Conservation (phyloP, 2,888 invertebrate species). For the Drosophila siamana region DNA sequence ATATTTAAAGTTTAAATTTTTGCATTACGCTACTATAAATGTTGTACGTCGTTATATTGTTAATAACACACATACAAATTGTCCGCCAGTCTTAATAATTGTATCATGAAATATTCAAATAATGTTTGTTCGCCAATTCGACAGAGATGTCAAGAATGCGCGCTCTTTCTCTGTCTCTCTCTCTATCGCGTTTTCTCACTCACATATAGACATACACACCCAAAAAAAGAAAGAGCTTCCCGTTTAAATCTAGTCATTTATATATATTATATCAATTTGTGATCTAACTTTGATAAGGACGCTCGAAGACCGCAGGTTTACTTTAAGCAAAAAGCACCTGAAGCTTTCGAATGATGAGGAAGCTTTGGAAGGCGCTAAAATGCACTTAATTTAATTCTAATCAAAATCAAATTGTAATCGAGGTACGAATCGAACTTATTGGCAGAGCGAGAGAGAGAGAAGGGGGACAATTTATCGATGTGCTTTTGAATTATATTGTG, state of each 20-base stretch:
- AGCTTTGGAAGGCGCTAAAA: background rate
- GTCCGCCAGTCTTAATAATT: constrained; percentile 17
- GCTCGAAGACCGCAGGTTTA: background rate
- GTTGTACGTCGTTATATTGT: constrained; percentile 60
- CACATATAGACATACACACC: background rate
- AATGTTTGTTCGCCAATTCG: constrained; percentile 9
- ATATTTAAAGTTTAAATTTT: constrained; percentile 50
- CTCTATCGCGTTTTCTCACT: background rate
- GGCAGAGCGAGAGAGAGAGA: background rate
- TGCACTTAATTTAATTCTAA: background rate
- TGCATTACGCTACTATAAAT: constrained; percentile 57
- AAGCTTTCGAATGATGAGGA: background rate
- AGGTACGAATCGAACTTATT: background rate
- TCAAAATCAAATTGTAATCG: background rate
- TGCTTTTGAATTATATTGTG: constrained; percentile 45
- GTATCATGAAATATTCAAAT: background rate
- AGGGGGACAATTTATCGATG: constrained; percentile 34
- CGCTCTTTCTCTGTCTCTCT: background rate
- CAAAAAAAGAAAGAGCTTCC: background rate
- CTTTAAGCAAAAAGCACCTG: background rate
- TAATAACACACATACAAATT: constrained; percentile 24
- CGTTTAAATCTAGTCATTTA: constrained; percentile 6
- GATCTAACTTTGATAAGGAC: constrained; percentile 10
- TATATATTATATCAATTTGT: constrained; percentile 13
- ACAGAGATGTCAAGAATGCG: constrained; percentile 11